Base-by-base conservation (phyloP, 2,888 invertebrate species). In the Isotomurus palustris region DNA sequence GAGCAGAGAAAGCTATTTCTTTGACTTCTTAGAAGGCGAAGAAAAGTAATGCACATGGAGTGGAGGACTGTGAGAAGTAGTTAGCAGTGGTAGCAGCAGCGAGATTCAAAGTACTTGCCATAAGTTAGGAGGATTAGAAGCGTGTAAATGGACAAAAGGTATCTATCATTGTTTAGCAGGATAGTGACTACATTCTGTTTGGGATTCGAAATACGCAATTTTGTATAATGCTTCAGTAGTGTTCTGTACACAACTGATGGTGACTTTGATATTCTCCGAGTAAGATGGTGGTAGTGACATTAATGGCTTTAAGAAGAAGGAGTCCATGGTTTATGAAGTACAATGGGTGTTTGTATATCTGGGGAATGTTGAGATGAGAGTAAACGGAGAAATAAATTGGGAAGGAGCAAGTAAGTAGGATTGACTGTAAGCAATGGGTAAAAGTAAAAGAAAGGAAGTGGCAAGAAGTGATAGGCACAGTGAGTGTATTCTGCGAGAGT, bases 281-380 rank as follows among this genome's bases (percentile, higher is more conserved):
- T 49, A 38, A 38, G 32, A 35, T 50, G 38, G 50, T 50, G 38
- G 14, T n/a, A 24, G 50, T 50, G 50, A 50, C 50, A 50, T 50
- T 50, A 50, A 50, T 50, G 40, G 50, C 24, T 22, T 38, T 50
- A 38, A 50, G 24, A 40, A 50, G 38, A 50, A 50, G 40, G 29
- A 38, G 38, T 50, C 21, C 3, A 10, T 50, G 25, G 50, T 50
- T 50, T 50, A 50, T 50, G 50, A n/a, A n/a, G n/a, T n/a, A n/a
- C n/a, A n/a, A n/a, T n/a, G n/a, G 36, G 21, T 38, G 38, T 38
- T 38, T 38, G 50, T 36, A 25, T 47, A 36, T 38, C 12, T 24
- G 50, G 50, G 50, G 50, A 50, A 27, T 38, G 21, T 50, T 50
- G 54, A 48, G 55, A 49, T 49, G 22, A 55, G 29, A 48, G 49